Evolutionary conservation across 2,797 vertebrate species (phyloP), one percentile per base, ranked within the genome.

Genomic region (Danio kyathit): DNA sequence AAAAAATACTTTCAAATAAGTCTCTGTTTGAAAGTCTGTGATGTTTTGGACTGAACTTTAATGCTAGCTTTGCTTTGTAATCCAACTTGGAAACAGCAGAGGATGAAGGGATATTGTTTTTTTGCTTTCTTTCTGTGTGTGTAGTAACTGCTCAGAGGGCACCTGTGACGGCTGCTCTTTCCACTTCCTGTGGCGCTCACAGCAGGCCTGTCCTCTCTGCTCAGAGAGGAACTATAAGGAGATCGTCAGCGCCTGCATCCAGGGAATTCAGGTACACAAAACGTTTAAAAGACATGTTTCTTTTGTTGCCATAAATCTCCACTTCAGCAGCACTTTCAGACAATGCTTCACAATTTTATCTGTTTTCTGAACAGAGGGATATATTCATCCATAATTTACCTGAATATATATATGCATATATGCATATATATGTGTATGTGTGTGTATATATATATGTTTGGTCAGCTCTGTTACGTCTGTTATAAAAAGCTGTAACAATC

Each of bases 161-260:
- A 99, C 97, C 1, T 99, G 98, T 52, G 95, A 98, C 1, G 98
- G 98, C 64, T 99, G 98, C 84, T 94, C 93, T 61, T 99, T 97
- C 87, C 97, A 98, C 89, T 96, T 98, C 65, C 91, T 99, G 60
- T 99, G 97, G 98, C 92, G 92, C 87, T 96, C 94, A 0, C 88
- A 88, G 13, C 90, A 95, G 0, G 97, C 95, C 0, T 99, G 98
- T 86, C 97, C 97, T 0, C 95, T 95, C 71, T 99, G 98, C 88
- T 96, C 96, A 19, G 87, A 87, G 61, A 77, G 88, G 17, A 94
- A 99, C 91, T 97, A 96, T 83, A 96, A 94, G 6, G 92, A 95
- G 81, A 98, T 99, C 3, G 84, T 95, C 82, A 94, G 97, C 2
- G 96, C 94, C 74, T 99, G 98, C 49, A 87, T 95, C 14, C 92